phyloP scores from a whole-genome alignment of 37 sponge, comb jelly and placozoan species.

The Oscarella lobularis region DNA sequence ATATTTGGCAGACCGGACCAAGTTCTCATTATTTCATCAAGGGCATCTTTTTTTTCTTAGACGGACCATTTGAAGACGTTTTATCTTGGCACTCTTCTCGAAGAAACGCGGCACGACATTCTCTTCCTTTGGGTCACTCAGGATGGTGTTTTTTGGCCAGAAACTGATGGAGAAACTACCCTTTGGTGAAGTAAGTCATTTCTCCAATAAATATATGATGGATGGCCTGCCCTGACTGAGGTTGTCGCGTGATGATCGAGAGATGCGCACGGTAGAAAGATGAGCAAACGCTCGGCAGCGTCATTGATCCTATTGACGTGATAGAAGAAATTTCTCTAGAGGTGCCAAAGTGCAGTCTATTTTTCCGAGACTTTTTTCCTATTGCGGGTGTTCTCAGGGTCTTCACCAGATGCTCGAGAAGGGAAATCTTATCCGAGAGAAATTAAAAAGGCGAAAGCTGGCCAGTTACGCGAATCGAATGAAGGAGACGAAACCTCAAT shows the following conservation, averaged over 20 bases:
- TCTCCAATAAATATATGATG: constrained; percentile 26
- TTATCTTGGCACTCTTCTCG: too few species aligned
- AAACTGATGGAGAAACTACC: constrained; percentile 82
- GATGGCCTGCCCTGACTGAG: constrained; percentile 89
- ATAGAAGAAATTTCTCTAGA: constrained; percentile 72
- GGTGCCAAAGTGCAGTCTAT: constrained; percentile 40
- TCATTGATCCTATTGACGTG: constrained; percentile 91
- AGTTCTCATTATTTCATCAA: too few species aligned
- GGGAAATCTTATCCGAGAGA: too few species aligned
- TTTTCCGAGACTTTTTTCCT: constrained; percentile 51
- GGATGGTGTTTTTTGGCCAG: constrained; percentile 87
- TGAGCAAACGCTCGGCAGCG: constrained; percentile 98
- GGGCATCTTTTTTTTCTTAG: too few species aligned
- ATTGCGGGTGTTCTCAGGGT: too few species aligned
- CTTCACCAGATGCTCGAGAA: constrained; percentile 40
- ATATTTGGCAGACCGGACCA: too few species aligned
- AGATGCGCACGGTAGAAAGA: constrained; percentile 97
- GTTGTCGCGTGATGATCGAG: too few species aligned
- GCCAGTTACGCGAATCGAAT: too few species aligned
- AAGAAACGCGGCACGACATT: too few species aligned
- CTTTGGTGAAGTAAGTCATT: constrained; percentile 45
- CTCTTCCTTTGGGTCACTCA: constrained; percentile 98
- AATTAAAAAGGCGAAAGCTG: too few species aligned
- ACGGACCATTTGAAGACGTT: too few species aligned
- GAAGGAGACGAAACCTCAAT: too few species aligned